Base-by-base conservation (phyloP, 2,888 invertebrate genomes). In the Aricia artaxerxes region DNA sequence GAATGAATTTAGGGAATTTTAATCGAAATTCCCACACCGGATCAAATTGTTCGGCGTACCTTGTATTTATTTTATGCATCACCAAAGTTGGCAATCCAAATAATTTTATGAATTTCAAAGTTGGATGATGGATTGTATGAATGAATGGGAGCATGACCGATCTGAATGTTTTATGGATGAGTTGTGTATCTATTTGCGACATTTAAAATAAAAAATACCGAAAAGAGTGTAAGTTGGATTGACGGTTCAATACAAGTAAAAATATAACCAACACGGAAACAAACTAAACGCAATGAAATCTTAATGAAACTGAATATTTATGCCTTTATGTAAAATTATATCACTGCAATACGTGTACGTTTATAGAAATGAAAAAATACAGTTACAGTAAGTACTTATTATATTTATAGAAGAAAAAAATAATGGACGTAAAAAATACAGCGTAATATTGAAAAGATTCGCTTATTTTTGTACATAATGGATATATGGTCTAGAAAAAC, bases 31-130 rank as follows among this genome's bases (percentile, higher is more conserved):
- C 78, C 78, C 80, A 64, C 79, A 78, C 64, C 80, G 78, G 80
- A 80, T 81, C 79, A 81, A 83, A 83, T 84, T 81, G 81, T 80
- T 82, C 81, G 82, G 80, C 80, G 81, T 82, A 83, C 78, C 82
- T 80, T 69, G 35, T 69, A 69, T 69, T 80, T 81, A 82, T 83
- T 83, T 81, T 79, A 80, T 81, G 82, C 79, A 78, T 78, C 49
- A 35, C 24, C 69, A 69, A 69, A 69, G 69, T 69, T 73, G n/a
- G n/a, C 24, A 24, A 44, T 44, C 44, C 40, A 44, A 73, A 73
- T 73, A 73, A 44, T 73, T 73, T 73, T 73, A 38, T 73, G 24
- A 73, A 44, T 73, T 73, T 73, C 44, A 73, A 44, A 73, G 73
- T 44, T 73, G 44, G 44, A 69, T 69, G 35, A 69, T 69, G 69